A percentile compares a stretch with the other conserved stretches of the same genome.
These are phyloP conservation scores for Chironomus tepperi DNA, from an alignment of 1,140 invertebrate species.

Conservation along the genomic window DNA sequence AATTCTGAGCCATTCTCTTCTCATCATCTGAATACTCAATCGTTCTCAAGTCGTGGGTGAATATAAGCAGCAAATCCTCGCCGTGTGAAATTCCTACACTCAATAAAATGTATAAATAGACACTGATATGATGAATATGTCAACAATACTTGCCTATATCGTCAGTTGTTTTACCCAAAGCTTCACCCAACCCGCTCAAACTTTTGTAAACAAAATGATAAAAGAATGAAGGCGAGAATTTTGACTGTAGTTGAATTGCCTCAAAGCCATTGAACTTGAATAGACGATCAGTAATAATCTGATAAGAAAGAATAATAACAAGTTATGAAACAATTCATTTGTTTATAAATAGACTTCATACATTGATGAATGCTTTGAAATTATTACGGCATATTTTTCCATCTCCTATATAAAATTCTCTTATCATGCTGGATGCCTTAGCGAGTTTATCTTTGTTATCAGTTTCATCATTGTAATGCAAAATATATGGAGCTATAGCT, in stretches of 20 bases:
- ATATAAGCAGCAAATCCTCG: not conserved
- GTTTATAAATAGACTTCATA: not conserved
- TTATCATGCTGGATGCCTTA: not conserved
- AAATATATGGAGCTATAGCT: not conserved
- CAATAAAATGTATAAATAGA: too few species aligned
- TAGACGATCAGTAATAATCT: not conserved
- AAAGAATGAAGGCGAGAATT: not conserved
- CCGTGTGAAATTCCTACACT: not conserved
- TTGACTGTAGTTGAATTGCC: constrained; percentile 2
- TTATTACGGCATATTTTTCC: not conserved
- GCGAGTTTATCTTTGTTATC: not conserved
- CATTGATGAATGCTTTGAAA: not conserved
- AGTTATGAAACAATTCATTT: too few species aligned
- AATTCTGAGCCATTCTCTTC: not conserved
- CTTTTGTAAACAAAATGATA: not conserved
- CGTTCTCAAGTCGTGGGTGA: not conserved
- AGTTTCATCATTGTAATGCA: not conserved
- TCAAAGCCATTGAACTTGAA: not conserved
- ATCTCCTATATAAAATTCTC: not conserved
- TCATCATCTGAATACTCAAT: not conserved
- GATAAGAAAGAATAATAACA: not conserved
- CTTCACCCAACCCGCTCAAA: not conserved
- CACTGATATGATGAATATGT: too few species aligned
- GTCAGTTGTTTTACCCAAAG: not conserved
- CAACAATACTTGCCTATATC: not conserved